Evolutionary conservation across 2,113 vertebrate genomes (phyloP).

Genomic region (Zapus hudsonius): DNA sequence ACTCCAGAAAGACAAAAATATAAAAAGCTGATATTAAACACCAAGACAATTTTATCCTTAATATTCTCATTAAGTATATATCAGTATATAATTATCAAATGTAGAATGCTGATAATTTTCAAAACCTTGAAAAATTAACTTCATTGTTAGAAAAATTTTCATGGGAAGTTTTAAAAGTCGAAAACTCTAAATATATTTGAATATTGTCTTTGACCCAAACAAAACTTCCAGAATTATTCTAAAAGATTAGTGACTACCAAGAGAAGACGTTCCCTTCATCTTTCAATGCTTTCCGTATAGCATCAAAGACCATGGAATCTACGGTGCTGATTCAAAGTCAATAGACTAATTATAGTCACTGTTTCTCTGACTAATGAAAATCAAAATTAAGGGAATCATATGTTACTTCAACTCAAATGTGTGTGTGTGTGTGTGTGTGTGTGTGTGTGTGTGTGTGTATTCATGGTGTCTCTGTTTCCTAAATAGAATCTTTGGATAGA

Average conservation of each 20-base stretch:
- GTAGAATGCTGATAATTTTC: constrained; percentile 25
- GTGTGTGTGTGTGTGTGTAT: not conserved
- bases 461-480: not conserved
- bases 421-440: not conserved
- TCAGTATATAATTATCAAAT: constrained; percentile 39
- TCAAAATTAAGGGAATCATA: not conserved
- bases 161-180: not conserved
- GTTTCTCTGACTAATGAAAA: constrained; percentile 26
- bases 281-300: constrained; percentile 7
- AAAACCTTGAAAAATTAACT: constrained; percentile 33
- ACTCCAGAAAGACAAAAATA: constrained; percentile 59
- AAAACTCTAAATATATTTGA: not conserved
- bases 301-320: not conserved
- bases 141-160: not conserved
- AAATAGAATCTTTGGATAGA: not conserved
- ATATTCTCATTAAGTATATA: constrained; percentile 1
- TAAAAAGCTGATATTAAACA: constrained; percentile 49
- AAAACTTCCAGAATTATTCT: constrained; percentile 35
- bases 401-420: not conserved
- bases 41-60: constrained; percentile 55
- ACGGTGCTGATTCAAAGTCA: not conserved
- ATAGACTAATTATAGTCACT: not conserved
- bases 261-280: not conserved
- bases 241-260: not conserved
- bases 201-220: not conserved